Evolutionary conservation across 53 echinoderm and acorn worm genomes (phyloP), one percentile per base, ranked within the genome.

Genomic region (Echinarachnius parma): DNA sequence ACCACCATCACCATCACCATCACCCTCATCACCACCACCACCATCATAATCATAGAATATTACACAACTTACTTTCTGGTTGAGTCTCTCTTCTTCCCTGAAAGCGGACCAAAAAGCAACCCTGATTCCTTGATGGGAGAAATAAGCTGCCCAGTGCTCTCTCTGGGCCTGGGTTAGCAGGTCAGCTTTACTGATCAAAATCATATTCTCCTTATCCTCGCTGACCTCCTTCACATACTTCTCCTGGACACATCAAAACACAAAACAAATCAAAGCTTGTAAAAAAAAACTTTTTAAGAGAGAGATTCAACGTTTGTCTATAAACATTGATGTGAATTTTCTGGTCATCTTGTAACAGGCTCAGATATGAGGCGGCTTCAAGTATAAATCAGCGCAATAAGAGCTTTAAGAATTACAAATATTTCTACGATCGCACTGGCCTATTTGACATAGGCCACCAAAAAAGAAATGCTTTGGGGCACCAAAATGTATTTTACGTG

Each of bases 31-130:
- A 34, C 7, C 4, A 22, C 4, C 9, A 11, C 26, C 29, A 59
- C 32, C 19, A 5, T 28, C 60, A 5, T 5, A 23, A 34, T 49
- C n/a, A n/a, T 18, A 49, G 13, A 14, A n/a, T 14, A 9, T 14
- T 49, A 4, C 19, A 4, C 8, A n/a, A 46, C 72, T 48, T 26
- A 85, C 82, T 83, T 71, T 78, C 63, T 60, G 31, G 39, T 98
- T 82, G 4, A 88, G 7, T 64, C 98, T 79, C 46, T 92, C 98
- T 8, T 80, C 83, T 60, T 98, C 98, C 31, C 47, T 46, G 30
- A 85, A 62, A 29, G 98, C 98, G 2, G 98, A 98, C 91, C 91
- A 98, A 70, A 98, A 98, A 5, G 90, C 91, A 2, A 98, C 91
- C 53, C 63, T 75, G 19, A 98, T 53, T 22, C 91, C 88, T 23